Conservation (phyloP, 2,888 invertebrate genomes). For the Ochlodes sylvanus region DNA sequence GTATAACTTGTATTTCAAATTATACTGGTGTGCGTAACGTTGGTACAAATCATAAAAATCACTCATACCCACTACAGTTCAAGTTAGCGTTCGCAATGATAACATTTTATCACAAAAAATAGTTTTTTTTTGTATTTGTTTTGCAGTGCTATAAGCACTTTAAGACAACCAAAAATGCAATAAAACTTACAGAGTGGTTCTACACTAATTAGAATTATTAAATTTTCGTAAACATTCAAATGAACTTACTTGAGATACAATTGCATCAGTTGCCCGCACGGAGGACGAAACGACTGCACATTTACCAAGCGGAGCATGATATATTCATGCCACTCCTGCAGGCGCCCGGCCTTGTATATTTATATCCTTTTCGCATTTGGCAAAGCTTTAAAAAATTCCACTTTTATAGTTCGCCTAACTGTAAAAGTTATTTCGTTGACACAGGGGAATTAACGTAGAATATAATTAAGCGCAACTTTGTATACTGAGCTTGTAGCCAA, state of each 20-base stretch:
- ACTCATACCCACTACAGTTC: too few species aligned
- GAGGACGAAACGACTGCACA: conserved; percentile 14
- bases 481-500: neutral
- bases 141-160: too few species aligned
- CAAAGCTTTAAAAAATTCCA: conserved; percentile 29
- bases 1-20: too few species aligned
- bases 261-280: neutral
- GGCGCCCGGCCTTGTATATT: conserved; percentile 26
- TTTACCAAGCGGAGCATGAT: conserved; percentile 30
- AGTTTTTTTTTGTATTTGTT: too few species aligned
- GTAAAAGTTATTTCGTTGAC: conserved; percentile 23
- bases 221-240: conserved; percentile 20
- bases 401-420: conserved; percentile 25
- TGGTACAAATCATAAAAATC: too few species aligned
- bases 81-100: too few species aligned
- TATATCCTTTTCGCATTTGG: conserved; percentile 34
- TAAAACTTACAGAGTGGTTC: too few species aligned
- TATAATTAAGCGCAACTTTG: conserved; percentile 8
- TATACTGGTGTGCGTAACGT: too few species aligned
- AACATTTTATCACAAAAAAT: too few species aligned
- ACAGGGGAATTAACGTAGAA: conserved; percentile 20
- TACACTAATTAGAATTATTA: neutral
- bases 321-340: conserved; percentile 29
- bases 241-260: too few species aligned
- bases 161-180: too few species aligned